phyloP scores from a whole-genome alignment of 1,140 invertebrate genomes.

The Maconellicoccus hirsutus region DNA sequence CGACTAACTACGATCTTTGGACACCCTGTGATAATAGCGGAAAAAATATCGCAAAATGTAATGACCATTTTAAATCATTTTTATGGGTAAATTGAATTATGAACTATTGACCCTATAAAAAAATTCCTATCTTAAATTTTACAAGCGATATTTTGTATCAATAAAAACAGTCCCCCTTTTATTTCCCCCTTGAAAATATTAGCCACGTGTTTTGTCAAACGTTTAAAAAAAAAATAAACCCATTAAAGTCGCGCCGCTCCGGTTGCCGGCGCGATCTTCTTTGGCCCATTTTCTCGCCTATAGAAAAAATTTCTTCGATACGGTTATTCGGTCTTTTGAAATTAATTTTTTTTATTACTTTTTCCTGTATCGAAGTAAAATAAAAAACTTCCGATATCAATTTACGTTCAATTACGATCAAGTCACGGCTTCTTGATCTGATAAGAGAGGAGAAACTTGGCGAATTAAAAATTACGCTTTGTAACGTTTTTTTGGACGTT shows the following conservation, averaged over 20 bases:
- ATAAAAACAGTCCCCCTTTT: neutral
- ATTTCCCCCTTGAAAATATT: neutral
- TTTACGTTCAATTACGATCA: too few species aligned
- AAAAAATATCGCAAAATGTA: neutral
- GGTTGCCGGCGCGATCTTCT: neutral
- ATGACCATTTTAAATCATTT: slow-evolving; percentile 1
- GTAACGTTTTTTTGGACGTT: too few species aligned
- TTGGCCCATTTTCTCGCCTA: neutral
- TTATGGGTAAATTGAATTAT: neutral
- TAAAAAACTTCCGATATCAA: too few species aligned
- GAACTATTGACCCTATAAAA: slow-evolving; percentile 9
- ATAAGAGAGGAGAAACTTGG: too few species aligned
- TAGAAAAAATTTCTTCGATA: neutral
- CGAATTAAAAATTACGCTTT: too few species aligned
- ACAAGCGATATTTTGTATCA: slow-evolving; percentile 5
- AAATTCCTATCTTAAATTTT: slow-evolving; percentile 1
- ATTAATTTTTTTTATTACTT: slow-evolving; percentile 2
- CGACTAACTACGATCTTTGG: too few species aligned
- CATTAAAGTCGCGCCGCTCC: neutral
- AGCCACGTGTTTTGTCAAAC: neutral
- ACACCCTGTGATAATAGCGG: too few species aligned
- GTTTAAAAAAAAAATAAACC: slow-evolving; percentile 10
- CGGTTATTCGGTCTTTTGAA: neutral
- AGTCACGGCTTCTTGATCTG: too few species aligned
- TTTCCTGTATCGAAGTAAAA: neutral